phyloP scores from a whole-genome alignment of 92 coral and sea anemone genomes.

The Epizoanthus fatuus region DNA sequence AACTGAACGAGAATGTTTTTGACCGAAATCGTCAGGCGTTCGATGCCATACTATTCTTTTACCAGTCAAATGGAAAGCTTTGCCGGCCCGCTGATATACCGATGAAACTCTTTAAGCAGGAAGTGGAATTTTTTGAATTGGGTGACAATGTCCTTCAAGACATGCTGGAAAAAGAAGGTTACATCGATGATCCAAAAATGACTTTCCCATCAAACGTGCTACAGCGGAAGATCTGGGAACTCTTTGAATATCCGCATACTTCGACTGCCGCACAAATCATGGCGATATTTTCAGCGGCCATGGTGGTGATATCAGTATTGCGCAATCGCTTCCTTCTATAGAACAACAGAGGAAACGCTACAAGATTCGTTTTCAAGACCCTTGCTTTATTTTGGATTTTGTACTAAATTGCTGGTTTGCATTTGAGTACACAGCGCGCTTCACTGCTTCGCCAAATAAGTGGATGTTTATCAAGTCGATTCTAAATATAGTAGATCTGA shows the following conservation, averaged over 20 bases:
- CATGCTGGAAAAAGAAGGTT: constrained; percentile 84
- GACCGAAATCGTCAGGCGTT: constrained; percentile 90
- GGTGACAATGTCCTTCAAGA: constrained; percentile 83
- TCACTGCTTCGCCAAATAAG: constrained; percentile 72
- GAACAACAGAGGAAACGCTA: constrained; percentile 18
- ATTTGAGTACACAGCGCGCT: constrained; percentile 67
- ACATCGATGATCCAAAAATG: constrained; percentile 58
- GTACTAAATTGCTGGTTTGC: constrained; percentile 80
- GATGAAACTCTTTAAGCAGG: constrained; percentile 84
- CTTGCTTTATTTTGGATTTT: constrained; percentile 76
- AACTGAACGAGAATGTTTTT: constrained; percentile 82
- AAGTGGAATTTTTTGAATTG: constrained; percentile 88
- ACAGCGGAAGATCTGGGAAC: constrained; percentile 86
- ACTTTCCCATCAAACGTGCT: constrained; percentile 68
- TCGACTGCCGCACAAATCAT: constrained; percentile 75
- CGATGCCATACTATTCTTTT: constrained; percentile 91
- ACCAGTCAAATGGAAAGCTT: constrained; percentile 88
- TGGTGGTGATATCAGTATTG: constrained; percentile 80
- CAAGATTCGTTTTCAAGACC: background rate
- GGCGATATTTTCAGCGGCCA: constrained; percentile 72
- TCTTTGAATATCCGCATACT: constrained; percentile 89
- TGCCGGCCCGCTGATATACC: constrained; percentile 87
- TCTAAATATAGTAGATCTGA: constrained; percentile 68
- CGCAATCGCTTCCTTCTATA: constrained; percentile 64
- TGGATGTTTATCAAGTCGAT: constrained; percentile 64